Percentiles rank a stretch among this genome's conserved stretches.
Conservation (phyloP, 2,113 vertebrate species). For the Hirundichthys speculiger region DNA sequence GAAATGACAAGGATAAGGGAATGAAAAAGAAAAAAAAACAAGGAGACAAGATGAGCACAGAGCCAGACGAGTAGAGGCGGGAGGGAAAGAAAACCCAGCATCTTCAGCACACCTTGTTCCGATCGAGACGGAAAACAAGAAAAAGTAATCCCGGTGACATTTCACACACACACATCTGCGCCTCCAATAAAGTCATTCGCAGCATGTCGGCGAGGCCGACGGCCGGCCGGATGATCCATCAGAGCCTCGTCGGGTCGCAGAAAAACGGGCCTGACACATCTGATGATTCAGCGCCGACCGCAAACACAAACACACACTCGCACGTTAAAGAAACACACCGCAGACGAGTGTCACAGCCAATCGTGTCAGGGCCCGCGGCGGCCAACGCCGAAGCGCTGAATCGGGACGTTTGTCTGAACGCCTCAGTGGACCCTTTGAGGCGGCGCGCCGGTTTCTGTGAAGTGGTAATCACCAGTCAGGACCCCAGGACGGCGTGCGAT, state of each 20-base stretch:
- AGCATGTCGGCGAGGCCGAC: constrained; percentile 23
- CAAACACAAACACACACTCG: constrained; percentile 18
- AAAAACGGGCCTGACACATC: constrained; percentile 56
- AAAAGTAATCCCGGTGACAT: constrained; percentile 1
- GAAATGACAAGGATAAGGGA: background rate
- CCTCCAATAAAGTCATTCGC: constrained; percentile 44
- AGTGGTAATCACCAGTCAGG: constrained; percentile 41
- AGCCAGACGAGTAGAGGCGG: too few species aligned
- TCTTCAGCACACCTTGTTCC: background rate
- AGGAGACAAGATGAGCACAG: too few species aligned
- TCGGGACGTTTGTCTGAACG: constrained; percentile 34
- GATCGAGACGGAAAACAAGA: constrained; percentile 9
- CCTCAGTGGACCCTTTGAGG: constrained; percentile 32
- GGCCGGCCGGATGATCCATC: constrained; percentile 55
- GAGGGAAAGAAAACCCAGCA: too few species aligned
- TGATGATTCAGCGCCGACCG: constrained; percentile 44
- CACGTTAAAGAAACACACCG: constrained; percentile 19
- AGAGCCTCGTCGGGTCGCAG: constrained; percentile 37
- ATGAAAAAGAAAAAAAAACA: constrained; percentile 10
- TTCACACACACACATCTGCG: constrained; percentile 14
- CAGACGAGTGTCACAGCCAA: constrained; percentile 54
- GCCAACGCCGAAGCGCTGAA: constrained; percentile 26
- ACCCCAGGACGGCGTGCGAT: constrained; percentile 2
- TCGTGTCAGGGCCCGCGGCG: background rate
- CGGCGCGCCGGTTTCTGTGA: constrained; percentile 35